Percentiles rank a stretch among this genome's conserved stretches.
These are phyloP conservation scores for Apamea epomidion DNA, from an alignment of 2,888 invertebrate species.

Conservation along the genomic window DNA sequence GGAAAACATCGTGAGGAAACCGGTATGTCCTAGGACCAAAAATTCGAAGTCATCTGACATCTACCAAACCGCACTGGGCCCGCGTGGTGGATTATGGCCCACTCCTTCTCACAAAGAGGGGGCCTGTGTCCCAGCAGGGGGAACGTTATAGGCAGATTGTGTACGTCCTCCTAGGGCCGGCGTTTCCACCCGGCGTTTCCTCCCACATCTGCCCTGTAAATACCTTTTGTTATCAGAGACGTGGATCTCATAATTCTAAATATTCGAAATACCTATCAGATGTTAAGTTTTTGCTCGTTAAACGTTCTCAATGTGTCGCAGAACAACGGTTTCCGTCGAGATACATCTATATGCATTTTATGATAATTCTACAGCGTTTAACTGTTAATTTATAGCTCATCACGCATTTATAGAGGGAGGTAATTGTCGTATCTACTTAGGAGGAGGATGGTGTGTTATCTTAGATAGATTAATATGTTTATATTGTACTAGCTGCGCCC, in stretches of 20 bases:
- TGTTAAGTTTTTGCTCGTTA: conserved; percentile 54
- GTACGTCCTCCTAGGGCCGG: too few relatives aligned
- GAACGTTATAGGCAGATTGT: too few relatives aligned
- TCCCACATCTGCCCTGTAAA: neutral
- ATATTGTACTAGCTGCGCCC: neutral
- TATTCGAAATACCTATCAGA: conserved; percentile 13
- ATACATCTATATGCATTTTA: conserved; percentile 53
- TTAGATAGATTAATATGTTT: conserved; percentile 9
- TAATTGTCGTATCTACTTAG: conserved; percentile 40
- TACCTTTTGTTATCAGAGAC: neutral
- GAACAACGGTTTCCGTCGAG: conserved; percentile 55
- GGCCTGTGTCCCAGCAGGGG: too few relatives aligned
- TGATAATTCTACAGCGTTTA: conserved; percentile 59
- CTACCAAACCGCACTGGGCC: too few relatives aligned
- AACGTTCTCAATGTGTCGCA: conserved; percentile 51
- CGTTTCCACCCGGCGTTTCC: neutral
- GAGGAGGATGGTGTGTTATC: conserved; percentile 10
- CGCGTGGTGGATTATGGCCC: too few relatives aligned
- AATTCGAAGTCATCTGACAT: too few relatives aligned
- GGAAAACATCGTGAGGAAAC: too few relatives aligned
- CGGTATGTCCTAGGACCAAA: too few relatives aligned
- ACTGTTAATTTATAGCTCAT: conserved; percentile 48
- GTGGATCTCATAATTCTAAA: conserved; percentile 16
- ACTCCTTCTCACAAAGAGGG: too few relatives aligned
- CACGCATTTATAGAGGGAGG: conserved; percentile 51